Evolutionary conservation across 1,140 invertebrate genomes (phyloP).

Genomic region (Penaeus indicus): DNA sequence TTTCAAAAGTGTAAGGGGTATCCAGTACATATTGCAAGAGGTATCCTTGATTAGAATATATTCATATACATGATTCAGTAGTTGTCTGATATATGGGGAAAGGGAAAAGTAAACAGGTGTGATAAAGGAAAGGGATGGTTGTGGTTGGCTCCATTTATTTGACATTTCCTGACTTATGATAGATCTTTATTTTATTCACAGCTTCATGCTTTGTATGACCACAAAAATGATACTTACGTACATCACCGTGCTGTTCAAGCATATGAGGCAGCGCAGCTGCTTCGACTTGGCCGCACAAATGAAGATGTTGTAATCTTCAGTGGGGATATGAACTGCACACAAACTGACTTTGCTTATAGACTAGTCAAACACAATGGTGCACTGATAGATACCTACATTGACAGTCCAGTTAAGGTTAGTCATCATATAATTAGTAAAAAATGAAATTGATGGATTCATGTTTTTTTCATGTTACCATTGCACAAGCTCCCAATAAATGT

Average conservation of each 20-base stretch:
- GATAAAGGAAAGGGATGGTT: too few relatives aligned
- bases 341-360: slow-evolving; percentile 54
- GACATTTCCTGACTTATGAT: too few relatives aligned
- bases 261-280: slow-evolving; percentile 44
- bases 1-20: too few relatives aligned
- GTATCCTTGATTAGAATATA: too few relatives aligned
- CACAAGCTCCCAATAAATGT: too few relatives aligned
- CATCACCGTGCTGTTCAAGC: slow-evolving; percentile 48
- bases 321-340: slow-evolving; percentile 51
- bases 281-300: slow-evolving; percentile 24
- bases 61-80: too few relatives aligned
- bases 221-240: slow-evolving; percentile 44
- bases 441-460: too few relatives aligned
- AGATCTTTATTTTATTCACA: neutral
- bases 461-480: too few relatives aligned
- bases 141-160: too few relatives aligned
- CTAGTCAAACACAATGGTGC: slow-evolving; percentile 46
- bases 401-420: slow-evolving; percentile 50
- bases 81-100: too few relatives aligned
- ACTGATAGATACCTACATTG: slow-evolving; percentile 46
- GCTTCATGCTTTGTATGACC: slow-evolving; percentile 50
- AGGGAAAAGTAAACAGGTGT: too few relatives aligned
- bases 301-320: slow-evolving; percentile 36
- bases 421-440: neutral
- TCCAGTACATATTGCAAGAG: too few relatives aligned